Base-by-base conservation (phyloP, 2,888 invertebrate species). In the Pharmacophagus antenor region DNA sequence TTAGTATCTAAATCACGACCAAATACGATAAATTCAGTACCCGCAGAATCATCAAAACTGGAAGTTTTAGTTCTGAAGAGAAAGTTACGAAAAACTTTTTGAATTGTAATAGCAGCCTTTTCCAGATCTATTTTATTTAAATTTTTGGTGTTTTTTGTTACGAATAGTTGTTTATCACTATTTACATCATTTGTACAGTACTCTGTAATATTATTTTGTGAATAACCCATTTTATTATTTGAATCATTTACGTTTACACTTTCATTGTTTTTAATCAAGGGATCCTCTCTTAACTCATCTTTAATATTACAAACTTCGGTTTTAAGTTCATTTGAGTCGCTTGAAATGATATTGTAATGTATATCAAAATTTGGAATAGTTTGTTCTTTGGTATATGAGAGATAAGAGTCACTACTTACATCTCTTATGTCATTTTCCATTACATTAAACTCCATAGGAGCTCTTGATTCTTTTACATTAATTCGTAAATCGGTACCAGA, bases 41-140 rank as follows among this genome's bases (percentile, higher is more conserved):
- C 83, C 18, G 68, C 67, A 5, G 75, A 65, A 27, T 88, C 88
- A 44, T 90, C 89, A 62, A 83, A 81, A 27, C 88, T 89, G 18
- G 85, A 85, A 48, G 80, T 79, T 76, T 87, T 80, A 69, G 84
- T 88, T 76, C 83, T 87, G 66, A 86, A 86, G 60, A 92, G 82
- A 67, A 91, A 88, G 23, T 84, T 84, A 27, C 91, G 82, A 70
- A 92, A 91, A 55, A 92, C 91, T 76, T 92, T 90, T 74, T 92
- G 92, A 70, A 92, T 92, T n/a, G 92, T 91, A 56, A 92, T 76
- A 23, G 92, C 92, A 23, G 92, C 84, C 63, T 85, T 84, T 84
- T 92, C 84, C 72, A 92, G 73, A 71, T 91, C 80, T 90, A 93
- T 79, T 63, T 69, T 65, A 66, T 70, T 77, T 47, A 59, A 17